A percentile compares a stretch with the other conserved stretches of the same genome.
Evolutionary conservation across 2,113 vertebrate genomes (phyloP).

Genomic region (Rafetus swinhoei): DNA sequence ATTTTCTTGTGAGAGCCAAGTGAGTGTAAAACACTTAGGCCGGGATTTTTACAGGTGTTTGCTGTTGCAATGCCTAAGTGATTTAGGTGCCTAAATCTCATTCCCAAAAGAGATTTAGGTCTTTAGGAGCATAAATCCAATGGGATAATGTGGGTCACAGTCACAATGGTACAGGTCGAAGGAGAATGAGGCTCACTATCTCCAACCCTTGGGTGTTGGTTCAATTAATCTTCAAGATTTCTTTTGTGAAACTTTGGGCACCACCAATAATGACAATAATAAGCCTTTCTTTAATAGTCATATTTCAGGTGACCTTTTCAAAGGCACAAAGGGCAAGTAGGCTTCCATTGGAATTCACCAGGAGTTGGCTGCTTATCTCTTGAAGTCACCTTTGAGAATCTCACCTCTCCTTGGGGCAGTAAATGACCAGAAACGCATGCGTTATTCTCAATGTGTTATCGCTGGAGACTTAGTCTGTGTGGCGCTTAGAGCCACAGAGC

Average conservation of each 20-base stretch:
- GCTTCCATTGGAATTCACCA: not conserved
- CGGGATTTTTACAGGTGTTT: too few relatives aligned
- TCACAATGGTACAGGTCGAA: not conserved
- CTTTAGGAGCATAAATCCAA: not conserved
- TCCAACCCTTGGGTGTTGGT: not conserved
- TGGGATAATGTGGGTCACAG: not conserved
- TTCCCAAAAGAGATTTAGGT: not conserved
- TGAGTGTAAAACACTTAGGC: not conserved
- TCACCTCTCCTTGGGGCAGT: not conserved
- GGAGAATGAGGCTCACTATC: not conserved
- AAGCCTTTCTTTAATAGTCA: not conserved
- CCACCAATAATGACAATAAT: not conserved
- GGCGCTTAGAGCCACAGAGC: not conserved
- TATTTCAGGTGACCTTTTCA: not conserved
- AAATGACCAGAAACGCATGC: fast-evolving
- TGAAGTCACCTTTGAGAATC: not conserved
- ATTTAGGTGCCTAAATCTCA: not conserved
- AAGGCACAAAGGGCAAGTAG: not conserved
- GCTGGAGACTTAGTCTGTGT: not conserved
- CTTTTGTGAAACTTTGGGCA: not conserved
- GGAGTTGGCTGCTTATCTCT: not conserved
- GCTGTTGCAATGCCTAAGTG: too few relatives aligned
- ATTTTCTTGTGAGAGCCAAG: not conserved
- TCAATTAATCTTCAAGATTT: not conserved
- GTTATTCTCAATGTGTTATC: not conserved